Evolutionary conservation across 2,113 vertebrate species (phyloP).

Genomic region (Bagarius yarrelli): DNA sequence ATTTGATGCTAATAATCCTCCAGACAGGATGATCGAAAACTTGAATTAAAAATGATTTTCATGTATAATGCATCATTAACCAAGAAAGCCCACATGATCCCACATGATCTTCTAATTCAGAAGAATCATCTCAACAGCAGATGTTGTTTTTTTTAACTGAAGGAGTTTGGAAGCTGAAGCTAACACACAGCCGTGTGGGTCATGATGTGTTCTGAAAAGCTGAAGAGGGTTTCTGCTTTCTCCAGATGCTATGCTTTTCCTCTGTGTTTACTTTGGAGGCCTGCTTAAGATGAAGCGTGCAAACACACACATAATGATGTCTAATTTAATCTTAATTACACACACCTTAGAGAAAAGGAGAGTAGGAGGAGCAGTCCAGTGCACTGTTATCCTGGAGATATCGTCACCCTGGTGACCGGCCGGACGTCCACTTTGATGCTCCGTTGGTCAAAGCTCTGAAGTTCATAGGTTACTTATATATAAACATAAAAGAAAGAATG

Average conservation of each 20-base stretch:
- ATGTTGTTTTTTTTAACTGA: background rate
- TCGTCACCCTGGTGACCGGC: slow-evolving; percentile 31
- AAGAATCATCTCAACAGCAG: background rate
- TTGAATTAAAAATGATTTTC: background rate
- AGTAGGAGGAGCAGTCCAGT: slow-evolving; percentile 34
- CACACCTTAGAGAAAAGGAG: slow-evolving; percentile 45
- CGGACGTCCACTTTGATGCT: slow-evolving; percentile 22
- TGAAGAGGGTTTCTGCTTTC: slow-evolving; percentile 23
- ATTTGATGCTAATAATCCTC: background rate
- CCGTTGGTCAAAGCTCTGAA: slow-evolving; percentile 36
- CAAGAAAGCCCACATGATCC: background rate
- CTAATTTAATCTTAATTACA: slow-evolving; percentile 58
- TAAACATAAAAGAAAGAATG: slow-evolving; percentile 21
- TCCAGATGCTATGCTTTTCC: slow-evolving; percentile 30
- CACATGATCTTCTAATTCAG: too few species aligned
- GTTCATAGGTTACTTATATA: slow-evolving; percentile 52
- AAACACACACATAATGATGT: slow-evolving; percentile 55
- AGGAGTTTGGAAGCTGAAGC: background rate
- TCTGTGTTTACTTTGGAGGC: slow-evolving; percentile 50
- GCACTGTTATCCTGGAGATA: slow-evolving; percentile 41
- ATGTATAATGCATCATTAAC: background rate
- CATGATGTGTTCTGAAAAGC: background rate
- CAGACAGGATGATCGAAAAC: background rate
- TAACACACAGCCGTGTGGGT: background rate
- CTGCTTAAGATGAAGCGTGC: slow-evolving; percentile 50